Conservation (phyloP, 1,140 invertebrate genomes). For the Phocides pigmalion region DNA sequence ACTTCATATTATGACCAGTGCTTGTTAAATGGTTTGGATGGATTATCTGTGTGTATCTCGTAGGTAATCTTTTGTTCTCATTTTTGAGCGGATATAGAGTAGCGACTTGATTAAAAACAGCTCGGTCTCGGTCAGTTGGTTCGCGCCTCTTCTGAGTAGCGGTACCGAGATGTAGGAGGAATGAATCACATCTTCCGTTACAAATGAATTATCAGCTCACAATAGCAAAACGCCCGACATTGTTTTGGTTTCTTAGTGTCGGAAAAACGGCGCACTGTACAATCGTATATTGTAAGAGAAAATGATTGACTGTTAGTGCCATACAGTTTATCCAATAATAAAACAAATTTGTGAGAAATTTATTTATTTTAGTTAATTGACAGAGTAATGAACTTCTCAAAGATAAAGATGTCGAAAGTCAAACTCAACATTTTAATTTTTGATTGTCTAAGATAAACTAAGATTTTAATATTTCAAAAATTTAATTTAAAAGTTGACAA, state of each 20-base stretch:
- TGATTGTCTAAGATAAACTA: no score
- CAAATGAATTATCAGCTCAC: conserved; percentile 42
- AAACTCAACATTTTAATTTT: no score
- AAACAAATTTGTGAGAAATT: no score
- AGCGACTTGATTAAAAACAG: conserved; percentile 43
- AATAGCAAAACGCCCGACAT: conserved; percentile 36
- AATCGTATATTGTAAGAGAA: neutral
- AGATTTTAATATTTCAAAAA: no score
- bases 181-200: conserved; percentile 47
- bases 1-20: no score
- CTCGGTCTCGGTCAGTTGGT: conserved; percentile 46
- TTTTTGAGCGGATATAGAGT: conserved; percentile 39
- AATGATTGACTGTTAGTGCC: no score
- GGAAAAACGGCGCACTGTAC: neutral
- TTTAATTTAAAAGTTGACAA: no score
- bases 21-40: neutral
- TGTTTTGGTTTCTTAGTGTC: conserved; percentile 22
- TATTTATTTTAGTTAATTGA: no score
- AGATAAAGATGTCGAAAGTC: no score
- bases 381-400: no score
- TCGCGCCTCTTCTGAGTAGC: conserved; percentile 39
- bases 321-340: no score
- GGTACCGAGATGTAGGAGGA: conserved; percentile 45
- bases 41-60: conserved; percentile 1
- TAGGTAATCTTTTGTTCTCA: conserved; percentile 43